A percentile compares a stretch with the other conserved stretches of the same genome.
These are phyloP conservation scores for Gambusia yucatana DNA, from an alignment of 2,797 vertebrate species.

Conservation along the genomic window DNA sequence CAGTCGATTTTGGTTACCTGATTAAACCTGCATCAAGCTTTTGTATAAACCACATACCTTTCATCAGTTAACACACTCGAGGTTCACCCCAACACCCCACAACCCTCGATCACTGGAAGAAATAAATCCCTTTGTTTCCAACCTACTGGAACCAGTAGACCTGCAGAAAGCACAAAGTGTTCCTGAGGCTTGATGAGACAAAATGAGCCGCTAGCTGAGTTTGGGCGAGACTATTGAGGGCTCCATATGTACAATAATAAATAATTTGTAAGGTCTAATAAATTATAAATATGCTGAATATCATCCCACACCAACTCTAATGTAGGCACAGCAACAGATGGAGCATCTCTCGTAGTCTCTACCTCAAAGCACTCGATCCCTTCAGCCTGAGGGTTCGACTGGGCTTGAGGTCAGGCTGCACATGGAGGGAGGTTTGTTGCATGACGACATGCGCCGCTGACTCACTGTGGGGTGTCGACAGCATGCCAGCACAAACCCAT, in stretches of 20 bases:
- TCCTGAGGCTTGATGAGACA: background rate
- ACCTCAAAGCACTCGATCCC: background rate
- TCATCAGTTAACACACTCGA: background rate
- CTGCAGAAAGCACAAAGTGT: background rate
- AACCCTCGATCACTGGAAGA: background rate
- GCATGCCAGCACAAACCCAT: background rate
- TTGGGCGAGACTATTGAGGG: background rate
- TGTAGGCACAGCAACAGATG: background rate
- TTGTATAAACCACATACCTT: background rate
- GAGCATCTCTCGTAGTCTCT: background rate
- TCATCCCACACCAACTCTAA: background rate
- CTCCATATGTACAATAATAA: constrained; percentile 9
- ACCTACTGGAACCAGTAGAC: background rate
- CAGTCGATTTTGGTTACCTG: background rate
- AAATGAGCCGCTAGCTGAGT: background rate
- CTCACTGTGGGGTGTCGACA: background rate
- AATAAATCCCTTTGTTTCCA: background rate
- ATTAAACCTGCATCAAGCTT: background rate
- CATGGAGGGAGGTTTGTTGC: background rate
- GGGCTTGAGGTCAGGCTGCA: background rate
- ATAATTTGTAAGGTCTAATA: background rate
- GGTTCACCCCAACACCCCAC: background rate
- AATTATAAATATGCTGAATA: background rate
- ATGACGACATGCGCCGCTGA: background rate
- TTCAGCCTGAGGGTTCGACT: background rate